Base-by-base conservation (phyloP, 2,113 vertebrate genomes). In the Paradisaea rubra region DNA sequence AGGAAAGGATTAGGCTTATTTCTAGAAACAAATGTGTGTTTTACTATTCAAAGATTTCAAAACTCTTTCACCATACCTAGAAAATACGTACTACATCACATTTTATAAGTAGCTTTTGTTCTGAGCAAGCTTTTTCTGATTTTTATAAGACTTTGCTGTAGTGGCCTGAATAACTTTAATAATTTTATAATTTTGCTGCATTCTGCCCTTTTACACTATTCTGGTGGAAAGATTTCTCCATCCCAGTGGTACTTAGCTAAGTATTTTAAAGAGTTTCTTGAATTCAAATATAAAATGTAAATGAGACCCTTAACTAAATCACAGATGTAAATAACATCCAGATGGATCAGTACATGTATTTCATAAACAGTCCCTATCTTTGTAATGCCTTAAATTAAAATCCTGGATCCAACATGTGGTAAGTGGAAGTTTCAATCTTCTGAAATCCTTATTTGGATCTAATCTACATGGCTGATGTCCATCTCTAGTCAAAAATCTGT, bases 271-370 rank as follows among this genome's bases (percentile, higher is more conserved):
- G 63, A 61, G 39, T 93, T 94, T 82, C 71, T 89, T 93, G 66
- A 94, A 91, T 88, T 95, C 31, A 87, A 92, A 92, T 92, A 70
- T 64, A 72, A 91, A 89, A 95, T 91, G 87, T 89, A 95, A 87
- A 97, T 96, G 87, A 95, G 84, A 88, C 22, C 15, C 87, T 94
- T 87, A 95, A 88, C 89, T 88, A 93, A 93, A 88, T 94, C 81
- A 93, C 68, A 93, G 88, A 94, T 88, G 82, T 47, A 96, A 96
- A 95, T 91, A 95, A 81, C 68, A 95, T 92, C 87, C 95, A 96
- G 93, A 96, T 96, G 91, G 87, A 95, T 95, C 74, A 89, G 84
- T 77, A 73, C 31, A 91, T 37, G 39, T 77, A 93, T 89, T 95
- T 94, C 76, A 86, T 94, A 95, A 93, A 78, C 45, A 80, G 68